Conservation (phyloP, 2,888 invertebrate species). For the Conus canariensis region DNA sequence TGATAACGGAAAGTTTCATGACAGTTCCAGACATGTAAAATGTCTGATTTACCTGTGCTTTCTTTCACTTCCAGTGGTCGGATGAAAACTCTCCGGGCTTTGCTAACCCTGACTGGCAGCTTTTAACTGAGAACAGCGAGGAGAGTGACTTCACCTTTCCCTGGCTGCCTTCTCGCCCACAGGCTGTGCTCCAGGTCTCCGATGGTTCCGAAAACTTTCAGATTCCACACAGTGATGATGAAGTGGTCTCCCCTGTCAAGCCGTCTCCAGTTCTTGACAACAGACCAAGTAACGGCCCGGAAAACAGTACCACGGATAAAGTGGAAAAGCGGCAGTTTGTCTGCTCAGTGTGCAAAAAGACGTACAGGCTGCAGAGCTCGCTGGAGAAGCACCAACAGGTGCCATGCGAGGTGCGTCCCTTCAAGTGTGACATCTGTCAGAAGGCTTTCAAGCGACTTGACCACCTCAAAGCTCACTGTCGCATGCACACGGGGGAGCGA, state of each 20-base stretch:
- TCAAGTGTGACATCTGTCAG: conserved; percentile 39
- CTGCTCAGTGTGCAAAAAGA: conserved; percentile 30
- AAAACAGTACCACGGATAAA: background rate
- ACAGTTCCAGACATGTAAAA: no score
- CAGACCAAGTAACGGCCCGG: background rate
- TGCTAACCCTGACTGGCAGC: conserved; percentile 34
- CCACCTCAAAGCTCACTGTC: conserved; percentile 41
- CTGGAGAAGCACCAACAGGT: conserved; percentile 36
- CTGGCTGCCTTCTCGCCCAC: conserved; percentile 31
- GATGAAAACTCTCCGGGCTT: background rate
- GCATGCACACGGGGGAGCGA: conserved; percentile 42
- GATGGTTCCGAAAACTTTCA: conserved; percentile 24
- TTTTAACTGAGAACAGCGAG: conserved; percentile 25
- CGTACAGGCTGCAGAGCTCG: conserved; percentile 34
- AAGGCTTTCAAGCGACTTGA: conserved; percentile 41
- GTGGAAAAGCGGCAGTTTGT: conserved; percentile 3
- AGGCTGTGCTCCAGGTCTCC: conserved; percentile 36
- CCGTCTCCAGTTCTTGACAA: background rate
- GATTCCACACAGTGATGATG: conserved; percentile 22
- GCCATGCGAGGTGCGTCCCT: conserved; percentile 37
- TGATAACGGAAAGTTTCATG: no score
- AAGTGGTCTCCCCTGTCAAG: conserved; percentile 8
- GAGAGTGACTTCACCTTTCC: conserved; percentile 37
- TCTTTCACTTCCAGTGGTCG: background rate
- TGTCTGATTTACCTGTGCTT: no score